Base-by-base conservation (phyloP, 2,888 invertebrate species). In the Epistrophe eligans region DNA sequence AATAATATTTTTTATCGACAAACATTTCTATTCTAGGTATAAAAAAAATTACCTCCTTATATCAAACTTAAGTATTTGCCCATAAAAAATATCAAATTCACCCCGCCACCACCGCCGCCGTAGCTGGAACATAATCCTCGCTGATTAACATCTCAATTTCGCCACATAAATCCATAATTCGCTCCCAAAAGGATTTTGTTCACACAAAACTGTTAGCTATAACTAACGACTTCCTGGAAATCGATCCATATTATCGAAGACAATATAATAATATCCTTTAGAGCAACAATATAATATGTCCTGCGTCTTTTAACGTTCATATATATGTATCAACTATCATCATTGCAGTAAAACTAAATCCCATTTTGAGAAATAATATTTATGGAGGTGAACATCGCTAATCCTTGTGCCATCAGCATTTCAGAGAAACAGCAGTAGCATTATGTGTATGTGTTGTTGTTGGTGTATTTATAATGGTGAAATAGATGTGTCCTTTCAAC, bases 101-200 rank as follows among this genome's bases (percentile, higher is more conserved):
- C 24, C 57, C 77, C 17, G 17, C 24, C 24, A n/a, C n/a, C n/a
- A n/a, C n/a, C n/a, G n/a, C n/a, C n/a, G n/a, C n/a, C n/a, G n/a
- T n/a, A n/a, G n/a, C 24, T 3, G 77, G 66, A 82, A 82, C 35
- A 64, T 28, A 82, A 77, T 58, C 72, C 77, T 62, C 9, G 28
- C 72, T 67, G 76, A 77, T 76, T 76, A 84, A 76, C 76, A 76
- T 79, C 79, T 76, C 76, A 71, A 76, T 80, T 80, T 76, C 57
- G 50, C 57, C 72, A 71, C 60, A 77, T 76, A 32, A 43, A 60
- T 57, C 13, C 35, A 73, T 57, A 50, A 57, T 57, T n/a, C 38
- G 32, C 45, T 80, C 60, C 67, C 70, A 35, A 24, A 67, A 80
- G 67, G 57, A 64, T 50, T 70, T 64, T 55, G 24, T 64, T 71